Conservation (phyloP, 2,888 invertebrate genomes). For the Meteorus colon region DNA sequence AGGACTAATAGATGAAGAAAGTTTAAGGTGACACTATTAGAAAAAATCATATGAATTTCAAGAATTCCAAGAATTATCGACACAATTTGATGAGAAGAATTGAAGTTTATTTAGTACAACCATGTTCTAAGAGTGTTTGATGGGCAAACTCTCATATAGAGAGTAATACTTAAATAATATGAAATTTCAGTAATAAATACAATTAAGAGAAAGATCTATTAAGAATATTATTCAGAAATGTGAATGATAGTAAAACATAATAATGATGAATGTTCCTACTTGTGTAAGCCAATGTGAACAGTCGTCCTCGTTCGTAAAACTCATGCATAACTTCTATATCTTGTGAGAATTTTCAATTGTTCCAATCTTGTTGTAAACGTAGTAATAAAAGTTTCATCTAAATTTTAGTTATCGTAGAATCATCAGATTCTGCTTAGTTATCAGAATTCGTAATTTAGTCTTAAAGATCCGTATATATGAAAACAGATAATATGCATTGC, state of each 20-base stretch:
- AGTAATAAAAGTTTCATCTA: conserved; percentile 40
- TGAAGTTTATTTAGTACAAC: too few species aligned
- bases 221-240: too few species aligned
- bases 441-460: background rate
- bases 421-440: too few species aligned
- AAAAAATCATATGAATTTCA: too few species aligned
- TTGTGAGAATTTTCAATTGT: background rate
- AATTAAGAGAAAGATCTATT: background rate
- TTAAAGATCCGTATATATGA: too few species aligned
- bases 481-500: too few species aligned
- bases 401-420: background rate
- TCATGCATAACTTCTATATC: conserved; percentile 37
- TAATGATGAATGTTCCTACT: conserved; percentile 29
- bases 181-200: background rate
- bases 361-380: conserved; percentile 43
- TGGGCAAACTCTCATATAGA: background rate
- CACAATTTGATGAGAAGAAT: too few species aligned
- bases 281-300: conserved; percentile 34
- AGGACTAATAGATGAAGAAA: too few species aligned
- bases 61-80: too few species aligned
- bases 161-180: background rate
- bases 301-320: conserved; percentile 36
- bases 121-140: too few species aligned
- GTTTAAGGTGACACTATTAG: too few species aligned
- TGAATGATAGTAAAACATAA: too few species aligned